Evolutionary conservation across 37 sponge, comb jelly and placozoan genomes (phyloP).

Genomic region (Axinella damicornis): DNA sequence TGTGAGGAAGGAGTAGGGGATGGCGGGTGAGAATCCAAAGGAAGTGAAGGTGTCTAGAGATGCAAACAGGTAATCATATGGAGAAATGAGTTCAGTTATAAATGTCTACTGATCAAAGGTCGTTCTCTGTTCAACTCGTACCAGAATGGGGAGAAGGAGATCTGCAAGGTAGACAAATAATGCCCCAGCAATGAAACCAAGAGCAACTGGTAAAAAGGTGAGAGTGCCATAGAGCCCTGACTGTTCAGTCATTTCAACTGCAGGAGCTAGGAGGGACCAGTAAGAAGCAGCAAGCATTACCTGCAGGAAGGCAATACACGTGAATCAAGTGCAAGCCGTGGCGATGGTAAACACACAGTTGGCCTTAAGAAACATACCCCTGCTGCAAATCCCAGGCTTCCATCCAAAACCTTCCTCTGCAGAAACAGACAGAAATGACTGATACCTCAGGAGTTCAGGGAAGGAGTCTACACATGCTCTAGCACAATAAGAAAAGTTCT

Average conservation of each 20-base stretch:
- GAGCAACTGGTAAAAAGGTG: constrained; percentile 77
- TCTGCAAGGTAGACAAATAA: constrained; percentile 91
- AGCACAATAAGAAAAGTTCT: too few relatives aligned
- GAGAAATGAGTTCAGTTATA: too few relatives aligned
- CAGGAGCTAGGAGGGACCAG: constrained; percentile 96
- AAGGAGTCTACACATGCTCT: too few relatives aligned
- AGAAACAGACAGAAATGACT: neutral
- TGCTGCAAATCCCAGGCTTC: constrained; percentile 93
- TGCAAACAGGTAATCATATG: too few relatives aligned
- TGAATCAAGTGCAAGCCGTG: neutral
- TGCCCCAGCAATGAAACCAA: constrained; percentile 90
- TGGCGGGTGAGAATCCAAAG: too few relatives aligned
- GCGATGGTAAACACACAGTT: constrained; percentile 2
- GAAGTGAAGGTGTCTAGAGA: too few relatives aligned
- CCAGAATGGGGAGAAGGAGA: constrained; percentile 64
- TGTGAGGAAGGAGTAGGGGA: too few relatives aligned
- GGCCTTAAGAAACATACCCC: constrained; percentile 69
- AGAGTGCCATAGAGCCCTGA: constrained; percentile 80
- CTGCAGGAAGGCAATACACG: constrained; percentile 36
- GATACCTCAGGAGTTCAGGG: too few relatives aligned
- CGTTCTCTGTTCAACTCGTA: neutral
- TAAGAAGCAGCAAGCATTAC: constrained; percentile 98
- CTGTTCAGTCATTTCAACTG: constrained; percentile 85
- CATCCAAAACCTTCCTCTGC: constrained; percentile 83
- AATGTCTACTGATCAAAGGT: too few relatives aligned